Evolutionary conservation across 2,888 invertebrate species (phyloP).

Genomic region (Brachylomia viminalis): DNA sequence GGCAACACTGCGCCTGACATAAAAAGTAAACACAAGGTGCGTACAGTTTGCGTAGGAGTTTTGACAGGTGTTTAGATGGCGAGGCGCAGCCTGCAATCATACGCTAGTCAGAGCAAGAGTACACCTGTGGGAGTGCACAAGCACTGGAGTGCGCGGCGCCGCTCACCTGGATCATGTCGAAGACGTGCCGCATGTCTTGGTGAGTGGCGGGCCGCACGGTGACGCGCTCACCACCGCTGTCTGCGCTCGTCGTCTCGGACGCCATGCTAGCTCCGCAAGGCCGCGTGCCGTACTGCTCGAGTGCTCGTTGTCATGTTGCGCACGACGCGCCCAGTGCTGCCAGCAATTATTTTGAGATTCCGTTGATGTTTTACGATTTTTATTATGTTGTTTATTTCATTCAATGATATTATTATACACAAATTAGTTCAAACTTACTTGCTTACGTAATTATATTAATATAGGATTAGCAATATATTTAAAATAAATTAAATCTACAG

Average conservation of each 20-base stretch:
- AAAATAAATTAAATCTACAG: neutral
- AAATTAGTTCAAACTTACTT: neutral
- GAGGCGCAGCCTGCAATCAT: neutral
- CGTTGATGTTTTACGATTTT: neutral
- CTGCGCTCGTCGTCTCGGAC: neutral
- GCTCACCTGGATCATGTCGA: constrained; percentile 80
- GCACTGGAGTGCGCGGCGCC: neutral
- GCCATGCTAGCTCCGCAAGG: constrained; percentile 19
- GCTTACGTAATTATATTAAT: neutral
- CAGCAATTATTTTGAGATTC: neutral
- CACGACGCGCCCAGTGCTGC: constrained; percentile 8
- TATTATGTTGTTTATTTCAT: neutral
- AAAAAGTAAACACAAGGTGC: neutral
- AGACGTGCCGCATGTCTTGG: constrained; percentile 76
- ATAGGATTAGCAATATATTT: neutral
- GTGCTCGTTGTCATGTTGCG: neutral
- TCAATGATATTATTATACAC: neutral
- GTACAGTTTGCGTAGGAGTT: constrained; percentile 20
- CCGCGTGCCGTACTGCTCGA: neutral
- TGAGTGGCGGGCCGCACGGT: constrained; percentile 75
- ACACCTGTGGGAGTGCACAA: neutral
- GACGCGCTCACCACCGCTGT: constrained; percentile 44
- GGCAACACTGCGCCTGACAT: constrained; percentile 19
- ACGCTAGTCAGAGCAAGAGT: neutral
- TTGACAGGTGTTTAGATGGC: constrained; percentile 14